phyloP scores from a whole-genome alignment of 2,113 vertebrate species.

The Ceratotherium simum region DNA sequence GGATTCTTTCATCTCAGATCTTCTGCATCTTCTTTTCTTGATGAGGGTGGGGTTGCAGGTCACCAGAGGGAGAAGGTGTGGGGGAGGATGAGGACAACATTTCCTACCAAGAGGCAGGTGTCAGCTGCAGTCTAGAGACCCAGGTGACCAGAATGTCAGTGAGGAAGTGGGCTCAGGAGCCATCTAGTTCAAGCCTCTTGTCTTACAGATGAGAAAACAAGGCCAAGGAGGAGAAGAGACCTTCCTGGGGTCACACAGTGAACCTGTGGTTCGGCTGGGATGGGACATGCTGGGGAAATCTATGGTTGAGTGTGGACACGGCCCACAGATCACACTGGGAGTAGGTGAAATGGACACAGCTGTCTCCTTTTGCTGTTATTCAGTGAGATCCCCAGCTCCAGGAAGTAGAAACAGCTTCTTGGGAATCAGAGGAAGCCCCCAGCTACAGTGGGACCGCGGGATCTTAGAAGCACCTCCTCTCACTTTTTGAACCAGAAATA shows the following conservation, averaged over 20 bases:
- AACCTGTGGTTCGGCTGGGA: rapidly evolving
- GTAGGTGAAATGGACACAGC: background rate
- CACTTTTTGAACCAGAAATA: background rate
- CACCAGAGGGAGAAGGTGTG: background rate
- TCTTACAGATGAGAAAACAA: background rate
- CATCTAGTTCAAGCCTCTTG: background rate
- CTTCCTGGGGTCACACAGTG: background rate
- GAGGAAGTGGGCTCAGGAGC: background rate
- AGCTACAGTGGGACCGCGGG: background rate
- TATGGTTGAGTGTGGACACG: background rate
- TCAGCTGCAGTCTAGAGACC: background rate
- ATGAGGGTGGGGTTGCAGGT: background rate
- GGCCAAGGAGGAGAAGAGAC: background rate
- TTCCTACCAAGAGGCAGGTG: background rate
- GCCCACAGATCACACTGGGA: background rate
- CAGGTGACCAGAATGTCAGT: background rate
- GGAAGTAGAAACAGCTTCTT: background rate
- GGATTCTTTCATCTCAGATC: background rate
- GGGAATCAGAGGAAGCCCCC: background rate
- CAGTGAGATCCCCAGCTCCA: background rate
- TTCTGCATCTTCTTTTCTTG: background rate
- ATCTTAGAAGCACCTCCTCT: background rate
- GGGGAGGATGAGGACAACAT: background rate
- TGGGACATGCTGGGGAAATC: background rate
- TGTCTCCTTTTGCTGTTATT: background rate